A percentile compares a stretch with the other conserved stretches of the same genome.
phyloP scores from a whole-genome alignment of 2,888 invertebrate species.

The Acanthosepion pharaonis region DNA sequence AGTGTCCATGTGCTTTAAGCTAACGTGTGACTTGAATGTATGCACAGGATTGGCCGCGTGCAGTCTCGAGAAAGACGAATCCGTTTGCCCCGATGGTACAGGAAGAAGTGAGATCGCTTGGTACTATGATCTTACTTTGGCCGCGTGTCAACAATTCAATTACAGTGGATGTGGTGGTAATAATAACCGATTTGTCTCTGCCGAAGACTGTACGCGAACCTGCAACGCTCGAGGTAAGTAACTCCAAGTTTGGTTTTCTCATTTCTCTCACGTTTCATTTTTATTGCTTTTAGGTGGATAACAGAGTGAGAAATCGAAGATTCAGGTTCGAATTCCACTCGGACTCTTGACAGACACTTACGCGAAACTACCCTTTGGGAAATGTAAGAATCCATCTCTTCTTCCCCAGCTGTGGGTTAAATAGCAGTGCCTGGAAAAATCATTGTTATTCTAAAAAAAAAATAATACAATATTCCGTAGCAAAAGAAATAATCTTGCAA shows the following conservation, averaged over 20 bases:
- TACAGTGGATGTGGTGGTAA: constrained; percentile 93
- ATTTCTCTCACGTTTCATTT: too few relatives aligned
- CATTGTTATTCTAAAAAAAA: too few relatives aligned
- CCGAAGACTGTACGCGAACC: constrained; percentile 58
- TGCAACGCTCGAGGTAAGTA: constrained; percentile 54
- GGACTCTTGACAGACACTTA: too few relatives aligned
- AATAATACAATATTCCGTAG: too few relatives aligned
- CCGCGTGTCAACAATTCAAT: constrained; percentile 84
- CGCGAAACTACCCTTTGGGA: too few relatives aligned
- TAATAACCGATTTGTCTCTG: constrained; percentile 74
- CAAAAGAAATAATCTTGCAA: too few relatives aligned
- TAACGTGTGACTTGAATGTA: constrained; percentile 74
- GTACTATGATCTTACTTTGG: constrained; percentile 83
- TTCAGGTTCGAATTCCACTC: too few relatives aligned
- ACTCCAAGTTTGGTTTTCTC: neutral
- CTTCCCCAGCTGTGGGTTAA: too few relatives aligned
- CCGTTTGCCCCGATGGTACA: neutral
- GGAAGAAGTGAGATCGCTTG: constrained; percentile 80
- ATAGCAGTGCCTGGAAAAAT: too few relatives aligned
- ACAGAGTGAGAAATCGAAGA: too few relatives aligned
- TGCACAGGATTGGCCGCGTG: constrained; percentile 84
- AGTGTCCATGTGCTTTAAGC: neutral
- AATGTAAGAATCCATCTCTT: too few relatives aligned
- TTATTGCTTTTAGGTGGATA: too few relatives aligned
- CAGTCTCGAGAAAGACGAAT: constrained; percentile 77